phyloP scores from a whole-genome alignment of 2,888 invertebrate species.

The Augochlorella aurata region DNA sequence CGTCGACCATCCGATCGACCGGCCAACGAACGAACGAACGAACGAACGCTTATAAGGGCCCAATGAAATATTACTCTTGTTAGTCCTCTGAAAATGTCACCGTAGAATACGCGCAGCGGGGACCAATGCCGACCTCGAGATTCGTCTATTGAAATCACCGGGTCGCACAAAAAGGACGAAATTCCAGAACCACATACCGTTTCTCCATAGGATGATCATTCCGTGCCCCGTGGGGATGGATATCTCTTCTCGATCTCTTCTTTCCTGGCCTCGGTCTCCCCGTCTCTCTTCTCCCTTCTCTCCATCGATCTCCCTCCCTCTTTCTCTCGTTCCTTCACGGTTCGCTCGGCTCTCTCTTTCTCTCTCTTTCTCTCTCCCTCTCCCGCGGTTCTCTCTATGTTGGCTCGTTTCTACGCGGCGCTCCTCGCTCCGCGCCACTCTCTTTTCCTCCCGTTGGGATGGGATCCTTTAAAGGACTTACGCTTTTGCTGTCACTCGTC shows the following conservation, averaged over 20 bases:
- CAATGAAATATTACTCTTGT: slow-evolving; percentile 68
- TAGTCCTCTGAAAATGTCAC: slow-evolving; percentile 65
- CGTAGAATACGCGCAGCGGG: slow-evolving; percentile 73
- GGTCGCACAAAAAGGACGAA: slow-evolving; percentile 65
- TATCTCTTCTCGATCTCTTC: slow-evolving; percentile 60
- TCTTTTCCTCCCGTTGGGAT: slow-evolving; percentile 12
- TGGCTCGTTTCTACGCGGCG: slow-evolving; percentile 21
- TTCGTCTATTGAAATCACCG: slow-evolving; percentile 71
- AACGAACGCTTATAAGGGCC: slow-evolving; percentile 38
- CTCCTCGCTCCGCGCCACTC: slow-evolving; percentile 62
- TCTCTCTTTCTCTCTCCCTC: slow-evolving; percentile 7
- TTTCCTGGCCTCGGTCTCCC: slow-evolving; percentile 1
- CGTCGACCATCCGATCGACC: neutral
- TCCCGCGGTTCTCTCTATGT: slow-evolving; percentile 16
- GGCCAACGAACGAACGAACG: neutral
- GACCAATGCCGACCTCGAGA: slow-evolving; percentile 63
- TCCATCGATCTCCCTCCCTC: slow-evolving; percentile 38
- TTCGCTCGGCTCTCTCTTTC: slow-evolving; percentile 30
- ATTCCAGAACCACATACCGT: slow-evolving; percentile 72
- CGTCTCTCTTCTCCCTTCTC: slow-evolving; percentile 20
- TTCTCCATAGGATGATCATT: slow-evolving; percentile 63
- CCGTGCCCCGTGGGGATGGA: slow-evolving; percentile 49
- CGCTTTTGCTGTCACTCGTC: slow-evolving; percentile 45
- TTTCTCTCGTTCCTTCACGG: no score
- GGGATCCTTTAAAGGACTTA: slow-evolving; percentile 55